These are phyloP conservation scores for Brachyhypopomus gauderio DNA, from an alignment of 2,113 vertebrate species.

Conservation along the genomic window DNA sequence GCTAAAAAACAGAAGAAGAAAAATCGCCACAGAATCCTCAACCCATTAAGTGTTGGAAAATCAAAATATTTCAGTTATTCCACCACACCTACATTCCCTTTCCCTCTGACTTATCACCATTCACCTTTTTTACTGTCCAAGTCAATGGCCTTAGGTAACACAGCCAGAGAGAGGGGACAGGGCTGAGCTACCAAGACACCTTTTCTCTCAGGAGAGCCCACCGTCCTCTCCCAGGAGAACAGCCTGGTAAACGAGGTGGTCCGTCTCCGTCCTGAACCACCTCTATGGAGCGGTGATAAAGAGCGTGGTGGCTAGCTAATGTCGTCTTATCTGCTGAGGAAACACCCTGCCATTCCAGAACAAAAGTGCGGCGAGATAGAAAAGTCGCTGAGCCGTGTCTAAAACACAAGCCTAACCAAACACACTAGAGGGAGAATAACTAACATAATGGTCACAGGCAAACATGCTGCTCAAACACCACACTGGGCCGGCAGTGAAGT, in stretches of 20 bases:
- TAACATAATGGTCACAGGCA: conserved; percentile 24
- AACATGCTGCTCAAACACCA: background rate
- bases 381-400: conserved; percentile 25
- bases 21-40: conserved; percentile 15
- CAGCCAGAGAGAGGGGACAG: background rate
- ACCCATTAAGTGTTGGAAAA: background rate
- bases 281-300: conserved; percentile 27
- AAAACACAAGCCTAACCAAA: conserved; percentile 9
- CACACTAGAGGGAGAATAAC: conserved; percentile 35
- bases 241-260: conserved; percentile 38
- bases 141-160: conserved; percentile 19
- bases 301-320: conserved; percentile 18
- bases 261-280: conserved; percentile 41
- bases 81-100: conserved; percentile 5
- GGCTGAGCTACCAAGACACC: background rate
- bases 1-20: background rate
- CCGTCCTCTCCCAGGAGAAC: conserved; percentile 9
- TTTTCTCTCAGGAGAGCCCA: conserved; percentile 6
- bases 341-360: conserved; percentile 66
- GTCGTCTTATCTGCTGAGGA: conserved; percentile 68
- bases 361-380: conserved; percentile 55
- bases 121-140: conserved; percentile 28
- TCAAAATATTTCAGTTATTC: background rate
- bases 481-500: background rate
- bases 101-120: conserved; percentile 19